A percentile compares a stretch with the other conserved stretches of the same genome.
Evolutionary conservation across 2,888 invertebrate species (phyloP).

Genomic region (Tinea semifulvella): DNA sequence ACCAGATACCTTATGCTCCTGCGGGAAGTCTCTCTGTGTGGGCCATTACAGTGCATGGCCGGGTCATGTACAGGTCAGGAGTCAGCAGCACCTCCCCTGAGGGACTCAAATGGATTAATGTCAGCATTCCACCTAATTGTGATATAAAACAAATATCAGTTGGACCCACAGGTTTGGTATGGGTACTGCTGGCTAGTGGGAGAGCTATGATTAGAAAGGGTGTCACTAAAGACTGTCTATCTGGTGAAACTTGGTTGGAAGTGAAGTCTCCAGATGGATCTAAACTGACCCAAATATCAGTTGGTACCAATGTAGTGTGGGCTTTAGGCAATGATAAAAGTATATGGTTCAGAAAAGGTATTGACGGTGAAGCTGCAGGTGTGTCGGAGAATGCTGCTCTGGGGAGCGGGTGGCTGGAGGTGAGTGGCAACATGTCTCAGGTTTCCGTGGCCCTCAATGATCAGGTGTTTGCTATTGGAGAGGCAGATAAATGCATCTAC

Average conservation of each 20-base stretch:
- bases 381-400: conserved; percentile 79
- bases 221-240: conserved; percentile 78
- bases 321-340: conserved; percentile 83
- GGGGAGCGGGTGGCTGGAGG: conserved; percentile 89
- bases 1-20: conserved; percentile 79
- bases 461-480: conserved; percentile 89
- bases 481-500: conserved; percentile 82
- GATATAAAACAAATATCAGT: conserved; percentile 88
- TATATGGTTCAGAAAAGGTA: conserved; percentile 86
- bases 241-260: conserved; percentile 81
- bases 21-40: conserved; percentile 84
- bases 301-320: conserved; percentile 83
- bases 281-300: conserved; percentile 79
- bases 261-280: conserved; percentile 76
- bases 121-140: conserved; percentile 78
- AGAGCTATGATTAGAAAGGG: conserved; percentile 83
- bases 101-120: conserved; percentile 84
- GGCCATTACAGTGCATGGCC: conserved; percentile 92
- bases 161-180: conserved; percentile 86
- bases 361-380: conserved; percentile 75
- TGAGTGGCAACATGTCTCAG: conserved; percentile 84
- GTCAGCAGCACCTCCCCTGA: conserved; percentile 86
- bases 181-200: conserved; percentile 88
- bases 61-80: conserved; percentile 87
- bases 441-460: conserved; percentile 89